These are phyloP conservation scores for Periophthalmodon schlosseri DNA, from an alignment of 2,113 vertebrate species.

Conservation along the genomic window DNA sequence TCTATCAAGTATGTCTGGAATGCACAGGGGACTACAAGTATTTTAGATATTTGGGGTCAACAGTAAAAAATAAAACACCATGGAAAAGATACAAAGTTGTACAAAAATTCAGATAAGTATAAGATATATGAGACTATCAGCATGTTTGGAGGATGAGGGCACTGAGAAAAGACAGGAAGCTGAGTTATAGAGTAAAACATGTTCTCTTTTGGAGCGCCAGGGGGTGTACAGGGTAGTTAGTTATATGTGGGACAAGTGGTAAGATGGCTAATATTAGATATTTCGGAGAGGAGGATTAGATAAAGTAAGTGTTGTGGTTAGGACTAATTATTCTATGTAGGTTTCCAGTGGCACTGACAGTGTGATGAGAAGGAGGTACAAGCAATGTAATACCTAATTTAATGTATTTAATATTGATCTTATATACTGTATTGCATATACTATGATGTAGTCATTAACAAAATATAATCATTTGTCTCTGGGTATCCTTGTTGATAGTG, in stretches of 20 bases:
- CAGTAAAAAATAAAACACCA: neutral
- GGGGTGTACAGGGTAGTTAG: no score
- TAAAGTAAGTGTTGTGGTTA: no score
- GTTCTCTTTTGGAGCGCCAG: neutral
- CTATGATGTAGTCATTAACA: neutral
- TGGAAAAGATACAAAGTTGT: neutral
- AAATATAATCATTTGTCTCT: neutral
- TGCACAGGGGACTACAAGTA: neutral
- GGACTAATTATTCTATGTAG: no score
- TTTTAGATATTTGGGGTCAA: neutral
- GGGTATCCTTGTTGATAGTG: neutral
- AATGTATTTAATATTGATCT: no score
- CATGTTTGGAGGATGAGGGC: neutral
- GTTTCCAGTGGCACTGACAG: no score
- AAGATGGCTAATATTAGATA: no score
- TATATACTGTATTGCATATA: no score
- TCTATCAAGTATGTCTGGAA: no score
- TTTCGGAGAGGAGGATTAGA: no score
- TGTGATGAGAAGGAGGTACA: no score
- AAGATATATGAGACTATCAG: neutral
- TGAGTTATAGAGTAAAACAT: neutral
- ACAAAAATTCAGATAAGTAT: neutral
- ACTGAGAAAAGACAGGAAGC: conserved; percentile 7
- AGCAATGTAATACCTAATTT: no score
- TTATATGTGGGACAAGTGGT: no score